Evolutionary conservation across 2,113 vertebrate species (phyloP).

Genomic region (Malurus alboscapulatus): DNA sequence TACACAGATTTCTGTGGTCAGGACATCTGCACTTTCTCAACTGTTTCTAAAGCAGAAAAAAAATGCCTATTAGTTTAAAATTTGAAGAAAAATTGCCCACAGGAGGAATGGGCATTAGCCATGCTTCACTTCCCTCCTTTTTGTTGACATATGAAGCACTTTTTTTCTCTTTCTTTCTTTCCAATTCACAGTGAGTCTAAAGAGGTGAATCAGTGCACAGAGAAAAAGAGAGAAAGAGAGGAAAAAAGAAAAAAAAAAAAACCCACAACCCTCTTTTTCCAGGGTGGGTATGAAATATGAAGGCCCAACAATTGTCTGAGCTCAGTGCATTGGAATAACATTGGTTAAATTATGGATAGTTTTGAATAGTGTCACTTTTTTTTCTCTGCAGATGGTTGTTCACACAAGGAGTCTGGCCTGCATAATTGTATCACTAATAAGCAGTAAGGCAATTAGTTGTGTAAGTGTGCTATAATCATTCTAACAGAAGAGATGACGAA

Average conservation of each 20-base stretch:
- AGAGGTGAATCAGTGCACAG: conserved; percentile 83
- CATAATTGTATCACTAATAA: conserved; percentile 99
- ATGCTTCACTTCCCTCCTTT: conserved; percentile 81
- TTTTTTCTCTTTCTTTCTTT: conserved; percentile 77
- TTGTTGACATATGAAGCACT: conserved; percentile 77
- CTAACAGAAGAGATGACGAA: conserved; percentile 90
- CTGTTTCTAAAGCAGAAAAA: conserved; percentile 76
- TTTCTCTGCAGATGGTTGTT: conserved; percentile 91
- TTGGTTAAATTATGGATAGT: conserved; percentile 96
- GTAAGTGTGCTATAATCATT: conserved; percentile 98
- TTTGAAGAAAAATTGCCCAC: conserved; percentile 81
- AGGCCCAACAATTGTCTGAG: conserved; percentile 80
- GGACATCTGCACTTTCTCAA: conserved; percentile 81
- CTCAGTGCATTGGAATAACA: conserved; percentile 87
- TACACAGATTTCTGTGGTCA: conserved; percentile 65
- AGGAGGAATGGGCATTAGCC: conserved; percentile 78
- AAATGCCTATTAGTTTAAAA: conserved; percentile 80
- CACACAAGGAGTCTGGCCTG: conserved; percentile 92
- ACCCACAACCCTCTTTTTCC: conserved; percentile 73
- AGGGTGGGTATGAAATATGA: conserved; percentile 88
- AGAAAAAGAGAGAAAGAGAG: conserved; percentile 69
- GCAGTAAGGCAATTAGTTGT: conserved; percentile 99
- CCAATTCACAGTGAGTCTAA: conserved; percentile 80
- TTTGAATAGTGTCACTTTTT: conserved; percentile 92
- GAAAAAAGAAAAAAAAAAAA: conserved; percentile 32